Percentiles rank a stretch among this genome's conserved stretches.
Conservation (phyloP, 2,888 invertebrate species). For the Cabera pusaria region DNA sequence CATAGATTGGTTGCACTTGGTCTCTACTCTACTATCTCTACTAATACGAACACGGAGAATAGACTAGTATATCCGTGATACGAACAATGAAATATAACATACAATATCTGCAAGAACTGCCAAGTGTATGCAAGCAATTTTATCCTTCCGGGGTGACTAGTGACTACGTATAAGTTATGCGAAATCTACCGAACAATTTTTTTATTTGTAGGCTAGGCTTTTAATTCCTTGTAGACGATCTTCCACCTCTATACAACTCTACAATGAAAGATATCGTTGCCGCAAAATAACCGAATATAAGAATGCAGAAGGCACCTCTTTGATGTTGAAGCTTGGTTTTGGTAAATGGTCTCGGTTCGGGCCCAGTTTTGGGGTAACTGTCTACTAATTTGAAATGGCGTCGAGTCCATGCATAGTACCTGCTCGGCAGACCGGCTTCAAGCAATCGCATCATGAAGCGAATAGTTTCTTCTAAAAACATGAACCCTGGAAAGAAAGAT, state of each 20-base stretch:
- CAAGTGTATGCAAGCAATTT: no score
- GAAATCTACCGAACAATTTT: no score
- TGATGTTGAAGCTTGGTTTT: conserved; percentile 37
- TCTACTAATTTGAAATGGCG: conserved; percentile 35
- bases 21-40: no score
- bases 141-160: no score
- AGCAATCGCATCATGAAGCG: conserved; percentile 41
- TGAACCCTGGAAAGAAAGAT: conserved; percentile 42
- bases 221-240: no score
- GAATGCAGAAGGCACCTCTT: conserved; percentile 39
- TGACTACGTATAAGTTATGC: no score
- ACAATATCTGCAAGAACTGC: no score
- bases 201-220: no score
- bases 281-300: conserved; percentile 39
- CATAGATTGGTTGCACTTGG: no score
- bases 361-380: conserved; percentile 4
- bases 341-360: conserved; percentile 37
- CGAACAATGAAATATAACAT: no score
- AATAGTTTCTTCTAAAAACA: conserved; percentile 43
- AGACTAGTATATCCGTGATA: no score
- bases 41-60: no score
- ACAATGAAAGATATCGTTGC: conserved; percentile 38
- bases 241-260: conserved; percentile 37
- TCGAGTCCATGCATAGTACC: conserved; percentile 53
- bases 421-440: conserved; percentile 50